Evolutionary conservation across 1,140 invertebrate genomes (phyloP).

Genomic region (Drosophila bocki): DNA sequence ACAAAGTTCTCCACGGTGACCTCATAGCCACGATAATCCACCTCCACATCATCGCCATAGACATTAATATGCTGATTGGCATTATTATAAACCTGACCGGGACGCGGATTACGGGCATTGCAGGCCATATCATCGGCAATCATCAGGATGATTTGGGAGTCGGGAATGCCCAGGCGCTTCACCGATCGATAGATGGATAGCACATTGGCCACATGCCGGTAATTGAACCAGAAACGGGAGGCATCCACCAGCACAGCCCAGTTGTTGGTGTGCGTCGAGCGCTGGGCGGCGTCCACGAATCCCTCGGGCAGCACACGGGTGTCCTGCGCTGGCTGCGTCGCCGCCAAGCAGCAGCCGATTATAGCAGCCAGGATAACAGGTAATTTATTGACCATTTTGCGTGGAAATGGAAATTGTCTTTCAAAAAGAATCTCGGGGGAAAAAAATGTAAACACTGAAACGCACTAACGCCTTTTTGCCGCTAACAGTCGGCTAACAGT

Average conservation of each 20-base stretch:
- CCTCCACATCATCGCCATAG: slow-evolving; percentile 99
- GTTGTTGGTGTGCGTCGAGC: slow-evolving; percentile 96
- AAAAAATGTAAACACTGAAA: slow-evolving; percentile 1
- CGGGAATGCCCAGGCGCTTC: slow-evolving; percentile 98
- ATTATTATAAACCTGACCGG: slow-evolving; percentile 99
- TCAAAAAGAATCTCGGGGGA: background rate
- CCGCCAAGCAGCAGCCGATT: background rate
- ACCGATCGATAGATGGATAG: slow-evolving; percentile 99
- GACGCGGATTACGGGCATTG: slow-evolving; percentile 98
- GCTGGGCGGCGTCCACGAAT: slow-evolving; percentile 71
- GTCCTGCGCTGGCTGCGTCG: slow-evolving; percentile 14
- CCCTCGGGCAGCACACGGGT: slow-evolving; percentile 63
- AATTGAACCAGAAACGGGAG: slow-evolving; percentile 99
- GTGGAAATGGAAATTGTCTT: background rate
- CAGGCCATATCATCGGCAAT: slow-evolving; percentile 99
- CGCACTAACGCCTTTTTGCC: background rate
- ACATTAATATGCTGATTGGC: slow-evolving; percentile 99
- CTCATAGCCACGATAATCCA: slow-evolving; percentile 99
- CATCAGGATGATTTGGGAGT: slow-evolving; percentile 99
- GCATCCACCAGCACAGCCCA: slow-evolving; percentile 99
- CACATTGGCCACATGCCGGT: slow-evolving; percentile 99
- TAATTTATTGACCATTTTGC: background rate
- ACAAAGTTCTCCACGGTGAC: slow-evolving; percentile 99
- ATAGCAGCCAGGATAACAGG: background rate
- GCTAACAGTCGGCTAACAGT: slow-evolving; percentile 1